These are phyloP conservation scores for Centropus bengalensis DNA, from an alignment of 2,113 vertebrate genomes.

Conservation along the genomic window DNA sequence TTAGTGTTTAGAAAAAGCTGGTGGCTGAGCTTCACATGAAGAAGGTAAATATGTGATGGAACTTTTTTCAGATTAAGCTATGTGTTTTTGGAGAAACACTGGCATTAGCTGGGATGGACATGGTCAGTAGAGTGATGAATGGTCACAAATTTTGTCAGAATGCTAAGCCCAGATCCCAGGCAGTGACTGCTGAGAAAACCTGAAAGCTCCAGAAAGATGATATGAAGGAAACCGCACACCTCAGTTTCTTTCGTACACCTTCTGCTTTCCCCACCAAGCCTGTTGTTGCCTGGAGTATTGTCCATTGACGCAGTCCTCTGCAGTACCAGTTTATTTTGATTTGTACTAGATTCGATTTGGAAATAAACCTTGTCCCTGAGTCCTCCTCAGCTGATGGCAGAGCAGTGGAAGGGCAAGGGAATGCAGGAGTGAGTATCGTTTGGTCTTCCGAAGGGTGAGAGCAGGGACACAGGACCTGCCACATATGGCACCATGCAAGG, in stretches of 20 bases:
- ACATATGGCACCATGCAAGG: not conserved
- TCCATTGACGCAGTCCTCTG: not conserved
- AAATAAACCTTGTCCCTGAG: not conserved
- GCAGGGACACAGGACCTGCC: not conserved
- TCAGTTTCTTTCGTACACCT: rapidly evolving
- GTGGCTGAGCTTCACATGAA: not conserved
- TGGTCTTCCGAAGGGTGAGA: rapidly evolving
- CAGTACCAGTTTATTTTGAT: not conserved
- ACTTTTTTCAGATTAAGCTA: not conserved
- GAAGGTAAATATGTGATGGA: not conserved
- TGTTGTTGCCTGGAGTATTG: not conserved
- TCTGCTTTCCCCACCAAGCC: not conserved
- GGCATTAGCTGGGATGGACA: rapidly evolving
- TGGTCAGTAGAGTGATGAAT: not conserved
- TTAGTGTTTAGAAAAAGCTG: not conserved
- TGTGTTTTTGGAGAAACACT: not conserved
- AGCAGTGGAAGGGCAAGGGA: not conserved
- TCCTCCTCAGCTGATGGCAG: not conserved
- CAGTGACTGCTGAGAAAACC: not conserved
- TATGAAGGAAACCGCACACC: not conserved
- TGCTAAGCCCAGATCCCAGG: not conserved
- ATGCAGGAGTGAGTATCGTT: not conserved
- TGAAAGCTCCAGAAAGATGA: not conserved
- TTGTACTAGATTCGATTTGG: not conserved
- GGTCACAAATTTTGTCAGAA: not conserved